These are phyloP conservation scores for Cassiopea xamachana DNA, from an alignment of 30 jellyfish, hydroid and myxozoan species.

Conservation along the genomic window DNA sequence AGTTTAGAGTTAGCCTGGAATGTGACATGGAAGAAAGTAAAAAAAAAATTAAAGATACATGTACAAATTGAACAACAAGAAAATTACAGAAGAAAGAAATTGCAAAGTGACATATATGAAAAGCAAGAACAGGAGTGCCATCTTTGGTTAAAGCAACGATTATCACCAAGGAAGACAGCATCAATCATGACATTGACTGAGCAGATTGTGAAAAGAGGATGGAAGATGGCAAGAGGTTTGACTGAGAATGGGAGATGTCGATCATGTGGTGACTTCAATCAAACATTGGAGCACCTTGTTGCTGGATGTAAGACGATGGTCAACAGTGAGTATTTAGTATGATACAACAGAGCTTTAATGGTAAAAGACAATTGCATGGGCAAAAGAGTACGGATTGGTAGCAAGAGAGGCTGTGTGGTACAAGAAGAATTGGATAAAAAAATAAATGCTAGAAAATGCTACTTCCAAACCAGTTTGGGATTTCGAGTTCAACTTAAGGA, in stretches of 20 bases:
- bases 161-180: constrained; percentile 5
- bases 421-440: not conserved
- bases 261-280: too few relatives aligned
- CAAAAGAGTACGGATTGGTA: not conserved
- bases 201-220: constrained; percentile 9
- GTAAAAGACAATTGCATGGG: not conserved
- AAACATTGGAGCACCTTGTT: too few relatives aligned
- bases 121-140: constrained; percentile 12
- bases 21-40: constrained; percentile 7
- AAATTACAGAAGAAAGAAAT: not conserved
- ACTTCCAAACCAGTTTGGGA: not conserved
- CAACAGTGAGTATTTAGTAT: not conserved
- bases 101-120: not conserved
- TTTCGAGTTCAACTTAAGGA: constrained; percentile 2
- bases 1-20: constrained; percentile 2
- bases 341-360: not conserved
- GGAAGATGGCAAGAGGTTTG: constrained; percentile 23
- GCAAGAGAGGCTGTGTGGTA: not conserved
- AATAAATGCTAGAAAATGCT: not conserved
- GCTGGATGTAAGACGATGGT: too few relatives aligned
- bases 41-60: not conserved
- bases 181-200: not conserved
- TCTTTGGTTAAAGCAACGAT: constrained; percentile 11
- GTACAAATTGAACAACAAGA: not conserved
- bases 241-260: too few relatives aligned